phyloP scores from a whole-genome alignment of 2,113 vertebrate genomes.

The Vicugna pacos region DNA sequence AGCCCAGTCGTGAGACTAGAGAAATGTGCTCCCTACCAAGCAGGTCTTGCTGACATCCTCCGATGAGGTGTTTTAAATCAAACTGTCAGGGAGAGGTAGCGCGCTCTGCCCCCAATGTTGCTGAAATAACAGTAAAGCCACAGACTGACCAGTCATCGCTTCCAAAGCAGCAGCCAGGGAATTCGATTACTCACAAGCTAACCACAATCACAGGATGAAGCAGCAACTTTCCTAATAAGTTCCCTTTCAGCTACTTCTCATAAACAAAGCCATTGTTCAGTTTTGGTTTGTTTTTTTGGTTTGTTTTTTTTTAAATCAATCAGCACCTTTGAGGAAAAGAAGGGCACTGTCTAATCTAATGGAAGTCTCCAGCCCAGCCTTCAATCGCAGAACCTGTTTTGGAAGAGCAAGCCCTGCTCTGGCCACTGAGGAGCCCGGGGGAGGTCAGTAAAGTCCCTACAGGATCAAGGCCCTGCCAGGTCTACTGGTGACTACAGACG shows the following conservation, averaged over 20 bases:
- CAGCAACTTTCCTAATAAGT: conserved; percentile 44
- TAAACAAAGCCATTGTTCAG: background rate
- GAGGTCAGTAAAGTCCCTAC: background rate
- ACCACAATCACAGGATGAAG: conserved; percentile 60
- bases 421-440: background rate
- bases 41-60: background rate
- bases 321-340: background rate
- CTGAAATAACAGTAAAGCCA: conserved; percentile 43
- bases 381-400: background rate
- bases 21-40: background rate
- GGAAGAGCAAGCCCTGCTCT: background rate
- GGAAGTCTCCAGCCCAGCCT: background rate
- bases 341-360: background rate
- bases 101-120: background rate
- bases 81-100: background rate
- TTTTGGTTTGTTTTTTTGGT: background rate
- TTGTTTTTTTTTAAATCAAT: background rate
- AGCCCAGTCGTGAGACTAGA: background rate
- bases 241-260: conserved; percentile 57
- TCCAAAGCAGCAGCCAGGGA: conserved; percentile 61
- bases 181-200: conserved; percentile 60
- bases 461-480: background rate
- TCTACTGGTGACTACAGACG: background rate
- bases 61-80: background rate
- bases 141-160: conserved; percentile 45